Conservation (phyloP, 2,797 vertebrate species). For the Diplodus puntazzo region DNA sequence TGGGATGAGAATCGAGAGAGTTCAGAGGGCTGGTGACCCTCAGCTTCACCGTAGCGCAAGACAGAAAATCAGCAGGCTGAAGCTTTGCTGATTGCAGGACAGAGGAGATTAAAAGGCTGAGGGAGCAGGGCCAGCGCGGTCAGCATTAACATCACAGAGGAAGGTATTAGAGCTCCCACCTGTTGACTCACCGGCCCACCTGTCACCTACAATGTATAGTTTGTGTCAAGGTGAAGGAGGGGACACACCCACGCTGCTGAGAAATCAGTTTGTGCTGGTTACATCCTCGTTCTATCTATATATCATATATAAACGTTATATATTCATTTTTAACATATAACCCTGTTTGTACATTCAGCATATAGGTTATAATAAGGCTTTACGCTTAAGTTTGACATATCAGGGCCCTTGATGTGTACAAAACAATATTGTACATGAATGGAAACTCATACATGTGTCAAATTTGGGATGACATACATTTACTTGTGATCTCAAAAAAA, state of each 20-base stretch:
- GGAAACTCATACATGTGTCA: neutral
- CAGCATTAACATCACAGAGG: conserved; percentile 52
- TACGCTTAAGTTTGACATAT: neutral
- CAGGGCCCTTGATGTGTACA: neutral
- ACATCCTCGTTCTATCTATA: neutral
- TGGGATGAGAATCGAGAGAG: neutral
- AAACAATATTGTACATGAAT: neutral
- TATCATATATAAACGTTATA: neutral
- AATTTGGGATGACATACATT: neutral
- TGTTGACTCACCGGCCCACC: conserved; percentile 42
- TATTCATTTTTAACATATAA: conserved; percentile 12
- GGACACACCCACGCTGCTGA: neutral
- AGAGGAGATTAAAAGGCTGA: conserved; percentile 73
- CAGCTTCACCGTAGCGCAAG: neutral
- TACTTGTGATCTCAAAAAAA: neutral
- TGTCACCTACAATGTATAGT: conserved; percentile 33
- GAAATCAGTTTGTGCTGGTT: neutral
- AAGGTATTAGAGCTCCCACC: conserved; percentile 63
- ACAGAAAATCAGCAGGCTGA: conserved; percentile 15
- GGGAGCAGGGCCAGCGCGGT: conserved; percentile 14
- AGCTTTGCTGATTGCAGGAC: conserved; percentile 54
- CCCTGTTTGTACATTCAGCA: neutral
- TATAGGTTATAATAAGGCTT: neutral
- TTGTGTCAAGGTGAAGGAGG: conserved; percentile 25
- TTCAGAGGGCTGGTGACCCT: conserved; percentile 6